A percentile compares a stretch with the other conserved stretches of the same genome.
phyloP scores from a whole-genome alignment of 1,140 invertebrate genomes.

The Drosophila lowei region DNA sequence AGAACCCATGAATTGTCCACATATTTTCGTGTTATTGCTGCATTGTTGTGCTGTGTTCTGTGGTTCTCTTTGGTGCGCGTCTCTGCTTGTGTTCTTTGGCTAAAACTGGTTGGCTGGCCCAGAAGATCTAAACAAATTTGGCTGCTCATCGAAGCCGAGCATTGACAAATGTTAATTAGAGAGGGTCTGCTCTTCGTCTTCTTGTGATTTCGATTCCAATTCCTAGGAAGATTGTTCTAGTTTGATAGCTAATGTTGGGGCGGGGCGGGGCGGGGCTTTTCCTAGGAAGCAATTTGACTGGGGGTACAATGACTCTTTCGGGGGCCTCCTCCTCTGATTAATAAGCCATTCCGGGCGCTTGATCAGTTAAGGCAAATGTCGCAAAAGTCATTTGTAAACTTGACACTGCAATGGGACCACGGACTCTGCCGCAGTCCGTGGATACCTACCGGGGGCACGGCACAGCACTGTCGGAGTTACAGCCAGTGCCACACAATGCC shows the following conservation, averaged over 20 bases:
- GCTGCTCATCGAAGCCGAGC: conserved; percentile 59
- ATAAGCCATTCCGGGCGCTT: conserved; percentile 51
- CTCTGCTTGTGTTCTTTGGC: background rate
- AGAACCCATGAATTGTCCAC: conserved; percentile 26
- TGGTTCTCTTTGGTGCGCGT: background rate
- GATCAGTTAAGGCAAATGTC: conserved; percentile 67
- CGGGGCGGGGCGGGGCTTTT: background rate
- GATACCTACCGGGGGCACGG: no score
- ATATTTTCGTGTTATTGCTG: conserved; percentile 53
- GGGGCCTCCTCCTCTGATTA: conserved; percentile 53
- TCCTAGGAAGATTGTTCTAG: conserved; percentile 77
- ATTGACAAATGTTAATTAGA: conserved; percentile 67
- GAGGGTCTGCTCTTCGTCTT: conserved; percentile 1
- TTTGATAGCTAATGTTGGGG: conserved; percentile 59
- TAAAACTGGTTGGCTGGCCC: conserved; percentile 51
- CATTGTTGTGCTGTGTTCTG: conserved; percentile 24
- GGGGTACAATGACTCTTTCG: conserved; percentile 66
- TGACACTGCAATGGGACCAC: conserved; percentile 73
- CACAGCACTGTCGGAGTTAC: no score
- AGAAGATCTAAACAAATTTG: conserved; percentile 40
- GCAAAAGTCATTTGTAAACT: conserved; percentile 81
- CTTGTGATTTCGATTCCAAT: conserved; percentile 7
- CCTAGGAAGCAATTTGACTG: conserved; percentile 62
- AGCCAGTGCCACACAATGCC: conserved; percentile 26
- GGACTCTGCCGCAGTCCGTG: background rate